phyloP scores from a whole-genome alignment of 2,888 invertebrate species.

The Limenitis camilla region DNA sequence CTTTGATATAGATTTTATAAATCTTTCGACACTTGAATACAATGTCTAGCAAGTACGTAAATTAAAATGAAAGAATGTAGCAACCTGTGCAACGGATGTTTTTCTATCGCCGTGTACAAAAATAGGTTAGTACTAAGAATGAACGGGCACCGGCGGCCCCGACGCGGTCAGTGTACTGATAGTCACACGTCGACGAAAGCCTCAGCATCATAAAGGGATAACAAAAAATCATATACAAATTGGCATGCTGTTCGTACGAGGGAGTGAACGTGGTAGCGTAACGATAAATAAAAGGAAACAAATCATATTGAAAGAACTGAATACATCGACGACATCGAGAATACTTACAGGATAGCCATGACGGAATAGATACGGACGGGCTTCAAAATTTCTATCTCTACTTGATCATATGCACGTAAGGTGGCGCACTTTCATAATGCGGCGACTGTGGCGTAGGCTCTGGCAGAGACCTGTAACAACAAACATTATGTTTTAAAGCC shows the following conservation, averaged over 20 bases:
- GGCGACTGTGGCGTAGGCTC: constrained; percentile 43
- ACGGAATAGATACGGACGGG: constrained; percentile 41
- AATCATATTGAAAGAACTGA: constrained; percentile 48
- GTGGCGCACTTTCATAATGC: constrained; percentile 67
- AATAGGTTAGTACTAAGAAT: constrained; percentile 68
- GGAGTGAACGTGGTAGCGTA: constrained; percentile 73
- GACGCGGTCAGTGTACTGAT: constrained; percentile 69
- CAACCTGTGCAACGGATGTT: constrained; percentile 31
- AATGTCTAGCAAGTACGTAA: constrained; percentile 20
- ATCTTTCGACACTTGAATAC: constrained; percentile 10
- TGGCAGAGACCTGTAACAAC: constrained; percentile 63
- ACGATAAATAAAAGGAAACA: constrained; percentile 59
- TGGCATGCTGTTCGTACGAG: constrained; percentile 75
- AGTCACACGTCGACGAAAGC: constrained; percentile 75
- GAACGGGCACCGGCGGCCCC: constrained; percentile 61
- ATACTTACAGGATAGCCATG: constrained; percentile 69
- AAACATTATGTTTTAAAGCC: constrained; percentile 42
- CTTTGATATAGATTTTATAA: constrained; percentile 2
- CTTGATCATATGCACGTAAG: constrained; percentile 56
- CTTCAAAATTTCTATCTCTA: constrained; percentile 49
- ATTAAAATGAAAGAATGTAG: constrained; percentile 22
- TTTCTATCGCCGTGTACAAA: constrained; percentile 39
- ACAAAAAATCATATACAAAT: constrained; percentile 63
- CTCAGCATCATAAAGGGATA: constrained; percentile 69
- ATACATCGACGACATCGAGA: constrained; percentile 61